Base-by-base conservation (phyloP, 2,113 vertebrate genomes). In the Esox niger region DNA sequence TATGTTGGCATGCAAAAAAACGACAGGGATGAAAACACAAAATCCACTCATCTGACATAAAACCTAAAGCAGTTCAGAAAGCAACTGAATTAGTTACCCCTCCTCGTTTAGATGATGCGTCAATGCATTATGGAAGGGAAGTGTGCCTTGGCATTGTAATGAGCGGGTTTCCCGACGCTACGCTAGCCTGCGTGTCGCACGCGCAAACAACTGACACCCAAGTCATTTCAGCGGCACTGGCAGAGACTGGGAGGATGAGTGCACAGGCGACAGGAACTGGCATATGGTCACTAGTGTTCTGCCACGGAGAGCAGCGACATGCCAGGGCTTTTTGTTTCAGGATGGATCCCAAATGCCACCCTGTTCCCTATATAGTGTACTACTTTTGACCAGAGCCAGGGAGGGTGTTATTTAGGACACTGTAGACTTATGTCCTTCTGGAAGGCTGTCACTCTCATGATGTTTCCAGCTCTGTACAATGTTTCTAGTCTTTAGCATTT, bases 231-330 rank as follows among this genome's bases (percentile, higher is more conserved):
- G 78, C 68, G 43, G 70, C 70, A 79, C 76, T 43, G 82, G 74
- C 72, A 76, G 63, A 68, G 75, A 17, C 64, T 46, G 31, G 57
- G 38, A 43, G 49, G 60, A 30, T 71, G 73, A 3, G 73, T 52
- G 84, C 82, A 79, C 66, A 80, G 79, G 75, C 86, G 84, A 84
- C 79, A 85, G 83, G 84, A 89, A 84, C 79, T 74, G 83, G 86
- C 82, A 88, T 86, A 77, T 82, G 87, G 83, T 85, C 82, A 78
- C 84, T 81, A 74, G 74, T 76, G 69, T 78, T 81, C 78, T 78
- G 79, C 78, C 82, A 75, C 76, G 66, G 82, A 86, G 72, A 65
- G 68, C 84, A 75, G 74, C 76, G 83, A 87, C 73, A 74, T 75
- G 68, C 75, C 76, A 68, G 73, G 80, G 77, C 80, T 77, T 82